These are phyloP conservation scores for Plebejus argus DNA, from an alignment of 2,888 invertebrate species.

Conservation along the genomic window DNA sequence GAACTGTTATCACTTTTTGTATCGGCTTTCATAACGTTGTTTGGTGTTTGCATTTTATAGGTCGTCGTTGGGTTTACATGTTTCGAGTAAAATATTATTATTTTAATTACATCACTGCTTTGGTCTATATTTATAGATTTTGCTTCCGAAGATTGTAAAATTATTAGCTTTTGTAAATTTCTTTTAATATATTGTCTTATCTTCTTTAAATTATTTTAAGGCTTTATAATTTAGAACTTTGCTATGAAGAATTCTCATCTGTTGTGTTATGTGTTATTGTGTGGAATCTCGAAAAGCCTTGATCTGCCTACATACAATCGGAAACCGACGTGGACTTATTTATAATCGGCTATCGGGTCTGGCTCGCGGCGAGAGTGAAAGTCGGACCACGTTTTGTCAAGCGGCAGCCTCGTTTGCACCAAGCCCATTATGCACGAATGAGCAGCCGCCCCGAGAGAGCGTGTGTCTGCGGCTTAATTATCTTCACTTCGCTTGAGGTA, in stretches of 20 bases:
- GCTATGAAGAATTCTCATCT: neutral
- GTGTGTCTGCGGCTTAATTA: conserved; percentile 72
- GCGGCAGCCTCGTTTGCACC: conserved; percentile 68
- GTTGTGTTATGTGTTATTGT: conserved; percentile 19
- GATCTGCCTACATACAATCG: conserved; percentile 4
- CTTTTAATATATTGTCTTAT: neutral
- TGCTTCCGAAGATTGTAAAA: neutral
- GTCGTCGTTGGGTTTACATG: neutral
- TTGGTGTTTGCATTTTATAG: conserved; percentile 26
- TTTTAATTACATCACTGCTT: neutral
- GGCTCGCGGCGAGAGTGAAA: conserved; percentile 74
- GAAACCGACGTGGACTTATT: conserved; percentile 48
- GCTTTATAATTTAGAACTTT: neutral
- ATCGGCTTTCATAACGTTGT: conserved; percentile 47
- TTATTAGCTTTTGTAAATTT: neutral
- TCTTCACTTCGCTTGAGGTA: conserved; percentile 45
- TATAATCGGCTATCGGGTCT: conserved; percentile 47
- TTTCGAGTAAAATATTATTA: conserved; percentile 13
- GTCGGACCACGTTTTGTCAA: conserved; percentile 76
- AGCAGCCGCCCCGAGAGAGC: conserved; percentile 78
- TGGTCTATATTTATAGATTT: neutral
- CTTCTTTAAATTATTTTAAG: neutral
- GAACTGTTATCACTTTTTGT: conserved; percentile 54
- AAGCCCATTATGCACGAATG: conserved; percentile 79
- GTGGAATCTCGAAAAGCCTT: neutral